Evolutionary conservation across 2,113 vertebrate genomes (phyloP).

Genomic region (Tonatia bakeri): DNA sequence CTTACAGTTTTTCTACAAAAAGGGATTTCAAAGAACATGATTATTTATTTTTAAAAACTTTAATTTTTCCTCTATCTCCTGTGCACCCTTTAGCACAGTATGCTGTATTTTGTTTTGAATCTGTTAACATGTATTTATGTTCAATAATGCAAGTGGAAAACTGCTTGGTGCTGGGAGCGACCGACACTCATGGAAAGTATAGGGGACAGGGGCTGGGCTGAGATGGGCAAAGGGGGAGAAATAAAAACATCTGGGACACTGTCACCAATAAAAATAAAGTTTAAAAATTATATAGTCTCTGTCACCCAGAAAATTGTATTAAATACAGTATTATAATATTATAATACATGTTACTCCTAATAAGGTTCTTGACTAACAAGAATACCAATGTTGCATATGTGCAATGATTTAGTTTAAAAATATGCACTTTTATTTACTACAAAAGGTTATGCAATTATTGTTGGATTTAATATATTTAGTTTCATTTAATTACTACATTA

Average conservation of each 20-base stretch:
- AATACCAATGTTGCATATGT: background rate
- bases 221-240: no score
- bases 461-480: conserved; percentile 13
- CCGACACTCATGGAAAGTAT: background rate
- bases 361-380: background rate
- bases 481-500: background rate
- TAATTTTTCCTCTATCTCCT: background rate
- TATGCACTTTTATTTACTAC: background rate
- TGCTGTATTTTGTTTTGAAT: background rate
- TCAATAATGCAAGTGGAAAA: background rate
- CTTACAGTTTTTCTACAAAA: background rate
- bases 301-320: background rate
- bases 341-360: background rate
- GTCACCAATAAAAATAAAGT: background rate
- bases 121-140: background rate
- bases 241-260: no score
- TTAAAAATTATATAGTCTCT: background rate
- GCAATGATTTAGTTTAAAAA: background rate
- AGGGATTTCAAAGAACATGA: background rate
- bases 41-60: background rate
- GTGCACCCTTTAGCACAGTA: background rate
- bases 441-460: background rate
- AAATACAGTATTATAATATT: background rate
- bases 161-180: background rate
- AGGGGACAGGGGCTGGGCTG: no score